Conservation (phyloP, 2,888 invertebrate species). For the Limulus polyphemus region DNA sequence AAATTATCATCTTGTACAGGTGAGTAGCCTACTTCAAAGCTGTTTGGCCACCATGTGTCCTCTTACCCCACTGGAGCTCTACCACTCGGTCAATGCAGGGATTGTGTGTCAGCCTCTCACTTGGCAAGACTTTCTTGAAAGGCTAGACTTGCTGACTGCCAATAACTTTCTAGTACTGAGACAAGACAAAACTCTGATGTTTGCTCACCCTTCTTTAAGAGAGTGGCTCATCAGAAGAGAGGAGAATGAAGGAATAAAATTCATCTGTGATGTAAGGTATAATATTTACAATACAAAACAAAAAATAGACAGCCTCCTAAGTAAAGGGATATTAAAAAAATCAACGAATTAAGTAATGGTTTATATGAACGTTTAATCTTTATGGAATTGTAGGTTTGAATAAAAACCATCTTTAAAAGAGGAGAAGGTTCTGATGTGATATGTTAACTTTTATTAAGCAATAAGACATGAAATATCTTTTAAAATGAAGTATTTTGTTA, state of each 20-base stretch:
- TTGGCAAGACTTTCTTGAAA: slow-evolving; percentile 80
- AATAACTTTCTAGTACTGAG: slow-evolving; percentile 79
- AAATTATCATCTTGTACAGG: slow-evolving; percentile 31
- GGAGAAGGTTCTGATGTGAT: too few species aligned
- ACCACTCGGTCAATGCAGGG: slow-evolving; percentile 80
- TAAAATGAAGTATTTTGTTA: too few species aligned
- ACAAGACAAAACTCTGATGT: slow-evolving; percentile 87
- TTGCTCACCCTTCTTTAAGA: slow-evolving; percentile 93
- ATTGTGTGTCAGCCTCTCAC: slow-evolving; percentile 62
- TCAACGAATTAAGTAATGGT: too few species aligned
- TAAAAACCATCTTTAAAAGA: too few species aligned
- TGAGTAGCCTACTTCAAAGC: slow-evolving; percentile 73
- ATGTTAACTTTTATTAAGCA: too few species aligned
- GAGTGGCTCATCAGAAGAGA: slow-evolving; percentile 79
- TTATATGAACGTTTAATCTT: too few species aligned
- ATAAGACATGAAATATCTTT: too few species aligned
- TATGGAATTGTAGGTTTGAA: too few species aligned
- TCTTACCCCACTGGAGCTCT: slow-evolving; percentile 75
- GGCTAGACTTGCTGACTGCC: slow-evolving; percentile 57
- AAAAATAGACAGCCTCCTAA: too few species aligned
- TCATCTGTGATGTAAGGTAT: slow-evolving; percentile 71
- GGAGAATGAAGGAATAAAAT: slow-evolving; percentile 62
- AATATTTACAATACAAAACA: neutral
- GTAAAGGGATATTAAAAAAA: too few species aligned
- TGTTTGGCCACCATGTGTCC: slow-evolving; percentile 85